A percentile compares a stretch with the other conserved stretches of the same genome.
phyloP scores from a whole-genome alignment of 1,140 invertebrate genomes.

The Paralvinella palmiformis region DNA sequence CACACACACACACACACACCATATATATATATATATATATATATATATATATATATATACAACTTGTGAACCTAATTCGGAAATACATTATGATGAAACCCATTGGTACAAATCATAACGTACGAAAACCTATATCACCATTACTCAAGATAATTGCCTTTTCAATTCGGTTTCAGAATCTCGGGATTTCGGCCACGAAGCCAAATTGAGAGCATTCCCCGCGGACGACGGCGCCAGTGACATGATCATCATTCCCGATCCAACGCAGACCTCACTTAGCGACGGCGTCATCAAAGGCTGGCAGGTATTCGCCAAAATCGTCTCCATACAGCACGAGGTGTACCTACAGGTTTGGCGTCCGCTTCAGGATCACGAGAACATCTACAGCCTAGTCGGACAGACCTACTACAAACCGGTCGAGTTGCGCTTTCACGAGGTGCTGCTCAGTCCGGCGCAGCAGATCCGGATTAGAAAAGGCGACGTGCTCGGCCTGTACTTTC shows the following conservation, averaged over 20 bases:
- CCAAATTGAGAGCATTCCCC: constrained; percentile 14
- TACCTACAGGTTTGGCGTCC: constrained; percentile 4
- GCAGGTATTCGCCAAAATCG: constrained; percentile 19
- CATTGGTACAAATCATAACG: too few species aligned
- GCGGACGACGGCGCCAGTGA: constrained; percentile 5
- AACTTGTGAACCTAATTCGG: too few species aligned
- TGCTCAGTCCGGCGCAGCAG: background rate
- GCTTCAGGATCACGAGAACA: background rate
- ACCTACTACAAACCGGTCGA: constrained; percentile 12
- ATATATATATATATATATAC: too few species aligned
- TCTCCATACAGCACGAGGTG: constrained; percentile 18
- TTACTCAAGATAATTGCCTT: too few species aligned
- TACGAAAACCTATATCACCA: too few species aligned
- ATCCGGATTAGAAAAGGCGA: constrained; percentile 10
- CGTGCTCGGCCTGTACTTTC: constrained; percentile 19
- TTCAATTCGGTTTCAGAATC: constrained; percentile 9
- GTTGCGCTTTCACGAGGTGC: constrained; percentile 13
- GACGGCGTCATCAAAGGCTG: constrained; percentile 8
- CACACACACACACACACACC: background rate
- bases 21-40: background rate
- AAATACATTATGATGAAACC: too few species aligned
- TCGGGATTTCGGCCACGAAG: constrained; percentile 17
- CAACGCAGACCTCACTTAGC: constrained; percentile 11
- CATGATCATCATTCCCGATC: constrained; percentile 15
- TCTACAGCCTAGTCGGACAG: constrained; percentile 13